phyloP scores from a whole-genome alignment of 2,888 invertebrate species.

The Campopleginae sp. region DNA sequence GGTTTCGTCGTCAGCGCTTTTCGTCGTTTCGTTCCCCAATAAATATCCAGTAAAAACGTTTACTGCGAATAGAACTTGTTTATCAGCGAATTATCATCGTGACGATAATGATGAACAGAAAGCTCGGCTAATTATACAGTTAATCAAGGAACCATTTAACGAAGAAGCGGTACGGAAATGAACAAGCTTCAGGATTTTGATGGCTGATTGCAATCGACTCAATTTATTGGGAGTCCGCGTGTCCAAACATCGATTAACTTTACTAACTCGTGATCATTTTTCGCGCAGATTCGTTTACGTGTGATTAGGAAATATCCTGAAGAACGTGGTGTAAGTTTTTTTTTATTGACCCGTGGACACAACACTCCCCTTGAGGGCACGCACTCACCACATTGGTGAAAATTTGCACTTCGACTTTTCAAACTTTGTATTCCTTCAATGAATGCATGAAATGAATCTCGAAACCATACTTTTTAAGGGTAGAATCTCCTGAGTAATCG shows the following conservation, averaged over 20 bases:
- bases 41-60: no score
- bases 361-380: no score
- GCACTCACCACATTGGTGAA: no score
- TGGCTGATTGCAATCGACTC: not conserved
- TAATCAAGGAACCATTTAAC: not conserved
- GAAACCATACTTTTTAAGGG: no score
- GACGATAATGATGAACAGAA: not conserved
- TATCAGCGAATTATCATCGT: not conserved
- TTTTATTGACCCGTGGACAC: no score
- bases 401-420: no score
- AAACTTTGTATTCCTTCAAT: no score
- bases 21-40: not conserved
- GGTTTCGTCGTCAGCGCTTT: not conserved
- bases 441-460: no score
- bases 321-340: not conserved
- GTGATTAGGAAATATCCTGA: not conserved
- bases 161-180: not conserved
- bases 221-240: not conserved
- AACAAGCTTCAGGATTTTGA: not conserved
- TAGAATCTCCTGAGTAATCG: no score
- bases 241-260: no score
- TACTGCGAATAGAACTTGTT: not conserved
- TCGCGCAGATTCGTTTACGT: not conserved
- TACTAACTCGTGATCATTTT: not conserved
- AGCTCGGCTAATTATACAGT: not conserved